These are phyloP conservation scores for Poeciliopsis presidionis DNA, from an alignment of 2,797 vertebrate species.

Conservation along the genomic window DNA sequence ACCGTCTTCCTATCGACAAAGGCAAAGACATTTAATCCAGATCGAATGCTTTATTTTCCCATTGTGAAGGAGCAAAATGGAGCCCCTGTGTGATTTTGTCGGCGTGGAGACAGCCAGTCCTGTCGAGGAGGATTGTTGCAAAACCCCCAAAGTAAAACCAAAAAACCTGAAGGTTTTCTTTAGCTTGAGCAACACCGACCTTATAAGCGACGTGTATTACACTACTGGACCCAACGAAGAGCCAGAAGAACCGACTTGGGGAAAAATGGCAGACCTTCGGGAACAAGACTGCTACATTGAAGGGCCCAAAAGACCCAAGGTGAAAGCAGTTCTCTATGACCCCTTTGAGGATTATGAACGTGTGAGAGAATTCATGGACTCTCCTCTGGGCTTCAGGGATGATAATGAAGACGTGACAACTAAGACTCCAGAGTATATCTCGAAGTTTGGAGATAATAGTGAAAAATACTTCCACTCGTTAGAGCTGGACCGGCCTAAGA, in stretches of 20 bases:
- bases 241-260: background rate
- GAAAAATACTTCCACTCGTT: background rate
- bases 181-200: background rate
- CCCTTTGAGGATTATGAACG: background rate
- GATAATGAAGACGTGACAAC: background rate
- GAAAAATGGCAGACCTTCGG: background rate
- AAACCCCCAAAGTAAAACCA: background rate
- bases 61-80: background rate
- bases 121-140: background rate
- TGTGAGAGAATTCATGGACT: background rate
- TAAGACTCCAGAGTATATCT: background rate
- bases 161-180: background rate
- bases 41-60: background rate
- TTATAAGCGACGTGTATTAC: background rate
- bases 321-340: background rate
- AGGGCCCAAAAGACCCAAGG: background rate
- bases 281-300: background rate
- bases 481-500: background rate
- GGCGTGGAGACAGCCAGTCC: background rate
- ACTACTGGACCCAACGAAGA: background rate
- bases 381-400: background rate
- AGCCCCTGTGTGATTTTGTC: fast-evolving
- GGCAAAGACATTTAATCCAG: background rate
- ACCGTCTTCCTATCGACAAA: background rate
- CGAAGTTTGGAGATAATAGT: background rate